These are phyloP conservation scores for Eleginops maclovinus DNA, from an alignment of 2,113 vertebrate species.

Conservation along the genomic window DNA sequence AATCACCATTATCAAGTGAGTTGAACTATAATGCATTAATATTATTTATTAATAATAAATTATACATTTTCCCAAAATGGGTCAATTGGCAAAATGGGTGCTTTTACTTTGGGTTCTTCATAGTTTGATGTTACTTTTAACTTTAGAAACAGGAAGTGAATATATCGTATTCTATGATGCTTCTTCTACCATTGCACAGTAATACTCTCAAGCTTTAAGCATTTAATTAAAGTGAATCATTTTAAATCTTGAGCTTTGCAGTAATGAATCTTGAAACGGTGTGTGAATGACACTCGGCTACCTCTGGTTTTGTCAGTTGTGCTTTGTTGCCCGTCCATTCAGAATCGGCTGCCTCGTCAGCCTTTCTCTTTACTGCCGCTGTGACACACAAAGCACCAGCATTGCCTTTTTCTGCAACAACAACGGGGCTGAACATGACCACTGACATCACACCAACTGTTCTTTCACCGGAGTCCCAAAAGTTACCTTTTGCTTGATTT, in stretches of 20 bases:
- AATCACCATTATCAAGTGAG: not conserved
- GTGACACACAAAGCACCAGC: constrained; percentile 66
- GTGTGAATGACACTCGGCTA: constrained; percentile 15
- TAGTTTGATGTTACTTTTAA: not conserved
- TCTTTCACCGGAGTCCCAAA: constrained; percentile 26
- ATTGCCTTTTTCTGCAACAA: constrained; percentile 65
- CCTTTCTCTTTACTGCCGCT: constrained; percentile 71
- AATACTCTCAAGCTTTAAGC: not conserved
- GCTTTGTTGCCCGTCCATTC: constrained; percentile 69
- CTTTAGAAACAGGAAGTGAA: not conserved
- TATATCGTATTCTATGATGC: too few relatives aligned
- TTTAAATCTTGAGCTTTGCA: not conserved
- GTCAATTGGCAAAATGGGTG: not conserved
- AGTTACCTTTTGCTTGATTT: constrained; percentile 40
- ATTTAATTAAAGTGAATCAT: not conserved
- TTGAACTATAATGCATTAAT: not conserved
- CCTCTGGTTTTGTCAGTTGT: constrained; percentile 53
- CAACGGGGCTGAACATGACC: constrained; percentile 42
- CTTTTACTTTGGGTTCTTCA: not conserved
- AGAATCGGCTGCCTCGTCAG: constrained; percentile 75
- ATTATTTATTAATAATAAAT: not conserved
- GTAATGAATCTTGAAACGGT: constrained; percentile 9
- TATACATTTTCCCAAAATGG: not conserved
- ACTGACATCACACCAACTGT: constrained; percentile 20
- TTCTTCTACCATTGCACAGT: not conserved